These are phyloP conservation scores for Agrypnus murinus DNA, from an alignment of 2,888 invertebrate genomes.

Conservation along the genomic window DNA sequence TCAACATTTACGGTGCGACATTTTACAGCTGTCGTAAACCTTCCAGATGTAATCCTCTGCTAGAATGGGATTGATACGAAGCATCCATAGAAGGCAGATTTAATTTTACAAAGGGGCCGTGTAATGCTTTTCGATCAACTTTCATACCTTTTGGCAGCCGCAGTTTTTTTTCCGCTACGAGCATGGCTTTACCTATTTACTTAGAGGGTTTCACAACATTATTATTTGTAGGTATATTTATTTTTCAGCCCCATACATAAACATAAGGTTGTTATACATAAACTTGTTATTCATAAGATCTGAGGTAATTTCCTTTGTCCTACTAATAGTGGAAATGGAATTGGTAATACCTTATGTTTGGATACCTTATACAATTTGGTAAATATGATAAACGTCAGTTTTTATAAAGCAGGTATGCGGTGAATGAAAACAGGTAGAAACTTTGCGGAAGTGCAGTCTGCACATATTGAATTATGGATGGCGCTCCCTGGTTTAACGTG, in stretches of 20 bases:
- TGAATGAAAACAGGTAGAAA: constrained; percentile 27
- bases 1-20: constrained; percentile 44
- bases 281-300: constrained; percentile 5
- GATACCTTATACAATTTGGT: constrained; percentile 12
- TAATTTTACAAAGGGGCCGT: constrained; percentile 37
- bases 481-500: constrained; percentile 35
- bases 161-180: background rate
- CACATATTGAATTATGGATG: constrained; percentile 44
- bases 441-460: constrained; percentile 37
- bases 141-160: constrained; percentile 34
- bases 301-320: background rate
- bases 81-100: constrained; percentile 40
- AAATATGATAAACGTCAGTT: constrained; percentile 12
- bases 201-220: background rate
- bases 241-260: background rate
- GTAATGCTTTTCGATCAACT: constrained; percentile 35
- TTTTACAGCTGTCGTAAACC: constrained; percentile 44
- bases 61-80: constrained; percentile 41
- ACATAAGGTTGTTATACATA: background rate
- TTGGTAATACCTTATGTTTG: constrained; percentile 5
- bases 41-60: constrained; percentile 41
- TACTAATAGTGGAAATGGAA: background rate
- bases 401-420: constrained; percentile 23
- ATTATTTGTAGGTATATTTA: background rate
- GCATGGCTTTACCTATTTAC: background rate